These are phyloP conservation scores for Phalloptychus januarius DNA, from an alignment of 2,797 vertebrate genomes.

Conservation along the genomic window DNA sequence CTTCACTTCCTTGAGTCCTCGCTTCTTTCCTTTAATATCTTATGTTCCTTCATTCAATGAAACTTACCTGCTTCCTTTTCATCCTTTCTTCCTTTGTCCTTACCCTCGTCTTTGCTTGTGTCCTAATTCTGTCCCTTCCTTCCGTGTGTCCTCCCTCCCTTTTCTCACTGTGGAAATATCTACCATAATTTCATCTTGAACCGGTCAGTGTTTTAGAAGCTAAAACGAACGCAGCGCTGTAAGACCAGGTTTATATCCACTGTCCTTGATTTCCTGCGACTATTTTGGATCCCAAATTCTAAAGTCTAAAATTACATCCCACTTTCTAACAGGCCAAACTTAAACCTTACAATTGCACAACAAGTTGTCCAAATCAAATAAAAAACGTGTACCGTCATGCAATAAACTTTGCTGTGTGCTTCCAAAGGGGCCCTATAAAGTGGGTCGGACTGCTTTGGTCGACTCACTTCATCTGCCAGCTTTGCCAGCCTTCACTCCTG, in stretches of 20 bases:
- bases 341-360: constrained; percentile 35
- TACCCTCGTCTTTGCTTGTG: neutral
- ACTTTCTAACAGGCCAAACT: constrained; percentile 53
- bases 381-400: neutral
- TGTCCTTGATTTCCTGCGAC: neutral
- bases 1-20: neutral
- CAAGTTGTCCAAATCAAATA: constrained; percentile 3
- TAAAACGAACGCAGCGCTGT: neutral
- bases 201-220: neutral
- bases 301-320: constrained; percentile 25
- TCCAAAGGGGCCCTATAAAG: neutral
- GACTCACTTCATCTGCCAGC: neutral
- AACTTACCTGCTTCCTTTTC: neutral
- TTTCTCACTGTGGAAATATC: neutral
- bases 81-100: neutral
- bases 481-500: constrained; percentile 1
- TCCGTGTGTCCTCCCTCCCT: neutral
- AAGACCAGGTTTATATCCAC: neutral
- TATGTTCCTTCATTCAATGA: neutral
- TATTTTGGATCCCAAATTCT: neutral
- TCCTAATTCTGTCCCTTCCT: neutral
- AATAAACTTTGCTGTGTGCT: constrained; percentile 5
- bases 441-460: neutral
- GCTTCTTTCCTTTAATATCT: neutral
- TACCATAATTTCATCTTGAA: neutral